A percentile compares a stretch with the other conserved stretches of the same genome.
Evolutionary conservation across 2,113 vertebrate species (phyloP).

Genomic region (Sinocyclocheilus maitianheensis): DNA sequence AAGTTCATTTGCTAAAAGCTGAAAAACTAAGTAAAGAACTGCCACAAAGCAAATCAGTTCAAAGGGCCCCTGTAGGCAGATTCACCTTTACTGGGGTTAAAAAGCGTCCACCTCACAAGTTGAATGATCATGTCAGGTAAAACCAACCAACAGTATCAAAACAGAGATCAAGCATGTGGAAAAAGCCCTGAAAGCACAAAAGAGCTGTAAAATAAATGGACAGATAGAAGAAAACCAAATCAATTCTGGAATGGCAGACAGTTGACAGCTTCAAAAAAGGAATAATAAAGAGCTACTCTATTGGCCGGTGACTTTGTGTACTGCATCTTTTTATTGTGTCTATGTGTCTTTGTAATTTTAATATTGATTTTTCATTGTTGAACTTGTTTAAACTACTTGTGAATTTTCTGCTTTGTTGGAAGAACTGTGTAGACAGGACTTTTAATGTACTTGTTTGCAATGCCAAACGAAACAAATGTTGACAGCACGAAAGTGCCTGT

Average conservation of each 20-base stretch:
- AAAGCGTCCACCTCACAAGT: slow-evolving; percentile 10
- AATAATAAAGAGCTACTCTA: not conserved
- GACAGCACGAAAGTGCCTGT: not conserved
- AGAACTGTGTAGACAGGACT: not conserved
- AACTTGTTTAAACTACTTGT: slow-evolving; percentile 9
- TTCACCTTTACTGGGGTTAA: not conserved
- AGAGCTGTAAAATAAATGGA: slow-evolving; percentile 36
- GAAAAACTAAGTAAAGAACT: not conserved
- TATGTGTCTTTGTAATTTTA: slow-evolving; percentile 4
- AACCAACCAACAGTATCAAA: slow-evolving; percentile 35
- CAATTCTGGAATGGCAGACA: slow-evolving; percentile 41
- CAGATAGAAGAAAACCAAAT: slow-evolving; percentile 34
- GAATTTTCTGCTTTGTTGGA: not conserved
- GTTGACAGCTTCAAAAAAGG: slow-evolving; percentile 5
- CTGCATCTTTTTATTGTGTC: not conserved
- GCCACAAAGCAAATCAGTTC: not conserved
- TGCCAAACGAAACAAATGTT: not conserved
- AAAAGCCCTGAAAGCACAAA: slow-evolving; percentile 31
- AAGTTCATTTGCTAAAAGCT: not conserved
- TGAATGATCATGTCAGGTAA: slow-evolving; percentile 38
- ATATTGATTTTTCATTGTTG: slow-evolving; percentile 18
- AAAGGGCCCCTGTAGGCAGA: not conserved
- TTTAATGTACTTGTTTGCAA: slow-evolving; percentile 12
- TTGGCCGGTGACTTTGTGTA: not conserved
- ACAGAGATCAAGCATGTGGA: slow-evolving; percentile 32